Conservation (phyloP, 2,113 vertebrate species). For the Nibea albiflora region DNA sequence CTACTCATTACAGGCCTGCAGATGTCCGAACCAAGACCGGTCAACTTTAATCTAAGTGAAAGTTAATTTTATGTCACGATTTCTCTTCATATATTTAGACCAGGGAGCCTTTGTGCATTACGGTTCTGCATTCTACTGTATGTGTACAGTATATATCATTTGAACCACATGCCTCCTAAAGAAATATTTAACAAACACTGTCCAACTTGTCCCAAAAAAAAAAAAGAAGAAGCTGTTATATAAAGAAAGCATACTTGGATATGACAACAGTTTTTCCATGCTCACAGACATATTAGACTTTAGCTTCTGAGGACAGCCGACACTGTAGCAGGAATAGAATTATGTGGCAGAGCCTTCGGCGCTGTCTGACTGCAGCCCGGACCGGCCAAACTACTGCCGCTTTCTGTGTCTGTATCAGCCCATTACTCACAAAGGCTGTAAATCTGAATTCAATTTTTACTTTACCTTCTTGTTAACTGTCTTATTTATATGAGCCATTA, state of each 20-base stretch:
- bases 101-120: neutral
- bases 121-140: neutral
- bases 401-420: neutral
- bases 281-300: neutral
- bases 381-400: neutral
- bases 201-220: neutral
- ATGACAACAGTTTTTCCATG: neutral
- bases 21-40: neutral
- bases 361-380: neutral
- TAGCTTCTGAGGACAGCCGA: neutral
- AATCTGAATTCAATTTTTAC: constrained; percentile 6
- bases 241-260: neutral
- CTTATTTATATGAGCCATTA: constrained; percentile 4
- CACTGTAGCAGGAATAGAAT: neutral
- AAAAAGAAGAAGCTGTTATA: neutral
- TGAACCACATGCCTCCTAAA: constrained; percentile 1
- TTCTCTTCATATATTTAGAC: neutral
- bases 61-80: constrained; percentile 10
- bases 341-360: neutral
- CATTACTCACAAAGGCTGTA: constrained; percentile 10
- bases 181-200: neutral
- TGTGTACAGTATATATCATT: neutral
- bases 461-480: constrained; percentile 1
- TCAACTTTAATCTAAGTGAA: neutral
- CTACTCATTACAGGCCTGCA: neutral